Percentiles rank a stretch among this genome's conserved stretches.
Evolutionary conservation across 2,113 vertebrate species (phyloP).

Genomic region (Piaya cayana): DNA sequence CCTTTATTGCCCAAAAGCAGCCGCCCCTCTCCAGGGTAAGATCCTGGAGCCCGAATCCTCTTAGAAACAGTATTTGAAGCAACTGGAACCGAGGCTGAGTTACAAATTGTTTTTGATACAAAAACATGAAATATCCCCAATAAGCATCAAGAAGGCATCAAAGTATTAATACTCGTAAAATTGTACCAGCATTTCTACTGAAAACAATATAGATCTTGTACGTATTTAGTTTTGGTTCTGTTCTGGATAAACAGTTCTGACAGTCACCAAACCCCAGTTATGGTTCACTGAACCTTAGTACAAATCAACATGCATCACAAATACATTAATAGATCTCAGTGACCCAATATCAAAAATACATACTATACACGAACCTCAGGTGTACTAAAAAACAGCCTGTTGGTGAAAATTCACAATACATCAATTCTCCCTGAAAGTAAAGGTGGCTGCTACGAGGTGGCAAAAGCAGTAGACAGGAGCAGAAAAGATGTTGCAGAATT

Average conservation of each 20-base stretch:
- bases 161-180: conserved; percentile 40
- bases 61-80: not conserved
- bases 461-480: conserved; percentile 39
- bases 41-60: not conserved
- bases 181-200: not conserved
- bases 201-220: not conserved
- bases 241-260: conserved; percentile 36
- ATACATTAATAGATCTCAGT: conserved; percentile 64
- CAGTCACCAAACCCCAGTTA: not conserved
- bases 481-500: conserved; percentile 25
- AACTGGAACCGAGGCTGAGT: conserved; percentile 8
- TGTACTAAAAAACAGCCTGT: conserved; percentile 48
- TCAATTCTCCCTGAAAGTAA: conserved; percentile 60
- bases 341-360: conserved; percentile 75
- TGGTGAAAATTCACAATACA: conserved; percentile 71
- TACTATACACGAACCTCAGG: conserved; percentile 64
- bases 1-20: not conserved
- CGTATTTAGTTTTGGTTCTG: conserved; percentile 10
- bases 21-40: not conserved
- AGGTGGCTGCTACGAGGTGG: conserved; percentile 13
- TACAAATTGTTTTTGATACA: conserved; percentile 67
- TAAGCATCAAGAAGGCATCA: conserved; percentile 62
- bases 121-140: conserved; percentile 66
- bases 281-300: not conserved
- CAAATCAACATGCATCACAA: conserved; percentile 27